Evolutionary conservation across 2,888 invertebrate species (phyloP).

Genomic region (Ennomos quercinarius): DNA sequence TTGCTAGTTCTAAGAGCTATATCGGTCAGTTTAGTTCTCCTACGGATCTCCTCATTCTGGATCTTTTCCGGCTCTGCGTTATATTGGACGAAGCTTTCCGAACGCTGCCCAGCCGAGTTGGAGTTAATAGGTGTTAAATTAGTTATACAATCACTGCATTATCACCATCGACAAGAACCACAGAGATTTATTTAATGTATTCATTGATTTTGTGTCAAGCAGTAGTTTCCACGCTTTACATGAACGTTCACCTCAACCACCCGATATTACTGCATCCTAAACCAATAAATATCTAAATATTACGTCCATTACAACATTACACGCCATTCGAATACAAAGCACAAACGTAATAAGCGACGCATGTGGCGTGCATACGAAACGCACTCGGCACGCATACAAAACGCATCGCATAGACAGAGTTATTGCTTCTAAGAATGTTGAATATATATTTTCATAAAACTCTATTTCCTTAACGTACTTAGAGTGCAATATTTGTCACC

Average conservation of each 20-base stretch:
- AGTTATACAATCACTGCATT: no score
- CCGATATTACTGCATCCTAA: slow-evolving; percentile 13
- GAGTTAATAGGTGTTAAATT: no score
- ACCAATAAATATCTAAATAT: slow-evolving; percentile 22
- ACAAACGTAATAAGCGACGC: slow-evolving; percentile 22
- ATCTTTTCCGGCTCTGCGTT: no score
- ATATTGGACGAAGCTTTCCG: no score
- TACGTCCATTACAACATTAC: slow-evolving; percentile 19
- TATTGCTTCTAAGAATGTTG: slow-evolving; percentile 25
- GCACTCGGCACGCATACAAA: slow-evolving; percentile 14
- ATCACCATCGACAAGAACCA: no score
- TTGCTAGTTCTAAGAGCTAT: no score
- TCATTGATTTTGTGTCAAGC: no score
- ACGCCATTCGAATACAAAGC: slow-evolving; percentile 10
- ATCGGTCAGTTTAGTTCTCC: no score
- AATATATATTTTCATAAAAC: slow-evolving; percentile 15
- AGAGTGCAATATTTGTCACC: slow-evolving; percentile 16
- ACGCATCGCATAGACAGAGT: slow-evolving; percentile 14
- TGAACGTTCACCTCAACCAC: neutral
- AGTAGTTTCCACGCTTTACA: no score
- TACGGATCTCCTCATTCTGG: no score
- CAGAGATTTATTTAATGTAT: no score
- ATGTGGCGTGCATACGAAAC: slow-evolving; percentile 24
- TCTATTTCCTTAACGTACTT: slow-evolving; percentile 15
- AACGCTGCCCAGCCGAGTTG: no score